Percentiles rank a stretch among this genome's conserved stretches.
phyloP scores from a whole-genome alignment of 2,797 vertebrate species.

The Odontamblyopus lacepedii region DNA sequence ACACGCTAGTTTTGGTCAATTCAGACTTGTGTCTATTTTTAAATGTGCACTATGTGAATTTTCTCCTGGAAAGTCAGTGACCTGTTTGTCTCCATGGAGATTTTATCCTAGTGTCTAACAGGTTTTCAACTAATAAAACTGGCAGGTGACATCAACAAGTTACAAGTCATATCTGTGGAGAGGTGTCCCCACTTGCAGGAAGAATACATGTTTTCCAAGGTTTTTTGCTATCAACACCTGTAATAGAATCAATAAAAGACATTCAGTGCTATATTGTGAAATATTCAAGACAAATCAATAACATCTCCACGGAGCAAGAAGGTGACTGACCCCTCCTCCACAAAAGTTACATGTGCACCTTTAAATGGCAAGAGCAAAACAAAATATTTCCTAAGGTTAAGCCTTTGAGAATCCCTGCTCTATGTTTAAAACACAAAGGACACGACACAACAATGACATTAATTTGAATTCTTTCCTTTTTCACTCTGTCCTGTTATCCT shows the following conservation, averaged over 20 bases:
- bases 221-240: not conserved
- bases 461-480: conserved; percentile 34
- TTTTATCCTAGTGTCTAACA: not conserved
- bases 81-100: not conserved
- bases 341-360: not conserved
- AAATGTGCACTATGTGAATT: not conserved
- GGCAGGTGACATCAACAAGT: no score
- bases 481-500: conserved; percentile 27
- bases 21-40: not conserved
- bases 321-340: not conserved
- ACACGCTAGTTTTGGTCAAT: no score
- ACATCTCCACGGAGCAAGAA: not conserved
- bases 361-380: not conserved
- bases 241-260: not conserved
- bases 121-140: not conserved
- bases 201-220: no score
- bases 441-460: conserved; percentile 22
- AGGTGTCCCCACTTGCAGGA: no score
- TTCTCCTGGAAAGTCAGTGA: no score
- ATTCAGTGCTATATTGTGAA: not conserved
- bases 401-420: not conserved
- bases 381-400: not conserved
- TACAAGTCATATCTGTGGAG: no score
- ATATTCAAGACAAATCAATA: not conserved
- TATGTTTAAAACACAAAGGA: conserved; percentile 12